Conservation (phyloP, 2,797 vertebrate genomes). For the Anguilla pacifica region DNA sequence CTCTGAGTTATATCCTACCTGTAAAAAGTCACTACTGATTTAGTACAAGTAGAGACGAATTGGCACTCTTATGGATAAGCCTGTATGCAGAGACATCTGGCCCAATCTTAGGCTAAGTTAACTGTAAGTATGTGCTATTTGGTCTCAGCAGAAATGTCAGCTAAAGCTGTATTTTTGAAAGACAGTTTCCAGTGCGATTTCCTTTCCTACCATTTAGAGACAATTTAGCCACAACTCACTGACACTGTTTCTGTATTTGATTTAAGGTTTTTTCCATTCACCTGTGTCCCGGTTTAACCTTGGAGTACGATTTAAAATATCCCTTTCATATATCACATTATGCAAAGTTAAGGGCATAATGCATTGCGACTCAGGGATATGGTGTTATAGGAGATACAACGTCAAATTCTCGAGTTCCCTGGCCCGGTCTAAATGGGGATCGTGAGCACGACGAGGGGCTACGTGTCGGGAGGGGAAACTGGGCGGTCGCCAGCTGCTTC, state of each 20-base stretch:
- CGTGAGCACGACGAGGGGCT: background rate
- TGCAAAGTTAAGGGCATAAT: background rate
- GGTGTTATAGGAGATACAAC: background rate
- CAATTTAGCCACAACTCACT: background rate
- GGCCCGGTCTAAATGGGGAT: slow-evolving; percentile 26
- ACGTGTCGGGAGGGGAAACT: background rate
- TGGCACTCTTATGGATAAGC: background rate
- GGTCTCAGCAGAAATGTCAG: background rate
- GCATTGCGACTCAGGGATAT: background rate
- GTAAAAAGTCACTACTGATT: background rate
- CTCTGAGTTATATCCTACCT: background rate
- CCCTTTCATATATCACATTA: background rate
- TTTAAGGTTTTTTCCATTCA: background rate
- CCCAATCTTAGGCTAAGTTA: background rate
- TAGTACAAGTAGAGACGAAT: background rate
- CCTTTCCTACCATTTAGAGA: background rate
- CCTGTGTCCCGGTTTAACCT: background rate
- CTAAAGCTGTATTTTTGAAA: background rate
- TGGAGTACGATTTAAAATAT: background rate
- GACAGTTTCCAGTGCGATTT: background rate
- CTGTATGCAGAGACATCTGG: background rate
- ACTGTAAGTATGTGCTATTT: background rate
- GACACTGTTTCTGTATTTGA: background rate
- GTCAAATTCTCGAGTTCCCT: background rate
- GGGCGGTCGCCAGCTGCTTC: background rate